phyloP scores from a whole-genome alignment of 2,888 invertebrate genomes.

The Platycheirus rosarum region DNA sequence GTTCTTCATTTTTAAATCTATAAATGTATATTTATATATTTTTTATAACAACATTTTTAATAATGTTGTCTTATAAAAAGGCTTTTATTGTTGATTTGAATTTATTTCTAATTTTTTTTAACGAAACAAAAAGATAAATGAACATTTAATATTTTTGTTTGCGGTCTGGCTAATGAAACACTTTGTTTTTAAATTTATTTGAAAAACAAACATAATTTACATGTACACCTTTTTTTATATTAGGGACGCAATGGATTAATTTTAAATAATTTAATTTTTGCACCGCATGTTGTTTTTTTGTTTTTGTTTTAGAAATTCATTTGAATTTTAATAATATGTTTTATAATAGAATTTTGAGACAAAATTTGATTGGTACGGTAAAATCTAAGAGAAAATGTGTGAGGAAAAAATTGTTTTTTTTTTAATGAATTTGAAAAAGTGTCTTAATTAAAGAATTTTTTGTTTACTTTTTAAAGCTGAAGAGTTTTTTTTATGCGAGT shows the following conservation, averaged over 20 bases:
- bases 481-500: constrained; percentile 16
- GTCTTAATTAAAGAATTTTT: constrained; percentile 41
- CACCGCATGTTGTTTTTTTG: constrained; percentile 44
- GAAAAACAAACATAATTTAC: constrained; percentile 10
- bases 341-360: no score
- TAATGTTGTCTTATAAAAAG: constrained; percentile 60
- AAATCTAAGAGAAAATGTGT: constrained; percentile 43
- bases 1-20: constrained; percentile 23
- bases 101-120: constrained; percentile 24
- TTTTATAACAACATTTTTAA: constrained; percentile 48
- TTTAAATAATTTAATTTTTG: constrained; percentile 35
- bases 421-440: constrained; percentile 26
- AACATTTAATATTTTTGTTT: constrained; percentile 11
- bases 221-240: constrained; percentile 15
- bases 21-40: constrained; percentile 39
- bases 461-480: constrained; percentile 54
- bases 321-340: constrained; percentile 22
- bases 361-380: constrained; percentile 40
- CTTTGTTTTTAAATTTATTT: constrained; percentile 45
- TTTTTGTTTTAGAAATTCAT: constrained; percentile 28
- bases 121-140: constrained; percentile 36
- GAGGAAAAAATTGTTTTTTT: constrained; percentile 50
- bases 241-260: constrained; percentile 67
- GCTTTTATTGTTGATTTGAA: constrained; percentile 59
- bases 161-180: constrained; percentile 51